Base-by-base conservation (phyloP, 2,888 invertebrate species). In the Drosophila macrothrix region DNA sequence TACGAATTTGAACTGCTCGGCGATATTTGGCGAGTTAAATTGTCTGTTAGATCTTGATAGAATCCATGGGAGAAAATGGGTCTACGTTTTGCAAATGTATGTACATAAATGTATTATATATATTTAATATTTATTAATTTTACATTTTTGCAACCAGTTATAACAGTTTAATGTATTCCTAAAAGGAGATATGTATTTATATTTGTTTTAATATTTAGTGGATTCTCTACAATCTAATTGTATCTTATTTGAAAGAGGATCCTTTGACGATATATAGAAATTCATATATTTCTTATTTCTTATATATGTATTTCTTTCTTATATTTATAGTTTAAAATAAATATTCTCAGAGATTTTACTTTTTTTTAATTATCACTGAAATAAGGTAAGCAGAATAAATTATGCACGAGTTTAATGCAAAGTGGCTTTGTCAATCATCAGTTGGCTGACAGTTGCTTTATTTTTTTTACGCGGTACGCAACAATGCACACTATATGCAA, bases 1-100 rank as follows among this genome's bases (percentile, higher is more conserved):
- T 53, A 22, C 50, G 55, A 25, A 66, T 39, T 29, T 52, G 37
- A 54, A 62, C 16, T 46, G 54, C 12, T 35, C 41, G 55, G 29
- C 29, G 25, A 39, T 50, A 25, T n/a, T 62, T 46, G 33, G 22
- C n/a, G 25, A 37, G 60, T 58, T 31, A 77, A 77, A 77, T 77
- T 39, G 39, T 28, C 35, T 37, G 50, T 50, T 53, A 60, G 59
- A 60, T 63, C 61, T 55, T 52, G 69, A 65, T 65, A 56, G 10
- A 53, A 1, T n/a, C 19, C 3, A 16, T 22, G 6, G 4, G 19
- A 7, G 2, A 54, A 16, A 28, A 9, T 6, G 12, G 14, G 28
- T 12, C 12, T 14, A 7, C 25, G 19, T 28, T 35, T 35, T 33
- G 12, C n/a, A 19, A 16, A 28, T 35, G 50, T 28, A 3, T 50